Evolutionary conservation across 2,888 invertebrate species (phyloP).

Genomic region (Sinohyriopsis cumingii): DNA sequence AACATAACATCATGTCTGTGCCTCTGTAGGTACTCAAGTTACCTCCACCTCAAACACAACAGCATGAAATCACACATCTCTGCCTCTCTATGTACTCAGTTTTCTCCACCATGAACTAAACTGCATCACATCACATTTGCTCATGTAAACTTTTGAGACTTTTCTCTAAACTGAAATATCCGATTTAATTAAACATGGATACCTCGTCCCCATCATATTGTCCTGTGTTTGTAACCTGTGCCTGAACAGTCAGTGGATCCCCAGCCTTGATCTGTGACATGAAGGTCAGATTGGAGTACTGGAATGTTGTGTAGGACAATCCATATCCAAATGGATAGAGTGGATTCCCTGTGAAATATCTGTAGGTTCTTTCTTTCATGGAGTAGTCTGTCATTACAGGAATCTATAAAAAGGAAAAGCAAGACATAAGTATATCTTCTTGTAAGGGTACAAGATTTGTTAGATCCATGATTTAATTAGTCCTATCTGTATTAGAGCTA

Average conservation of each 20-base stretch:
- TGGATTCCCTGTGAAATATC: conserved; percentile 50
- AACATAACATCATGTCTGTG: too few relatives aligned
- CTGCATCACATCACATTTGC: too few relatives aligned
- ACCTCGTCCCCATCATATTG: conserved; percentile 57
- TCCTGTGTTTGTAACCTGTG: conserved; percentile 46
- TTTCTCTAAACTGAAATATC: too few relatives aligned
- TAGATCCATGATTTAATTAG: too few relatives aligned
- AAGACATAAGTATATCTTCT: not conserved
- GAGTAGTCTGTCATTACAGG: conserved; percentile 50
- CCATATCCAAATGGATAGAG: conserved; percentile 61
- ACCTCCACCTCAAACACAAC: too few relatives aligned
- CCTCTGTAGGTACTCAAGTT: too few relatives aligned
- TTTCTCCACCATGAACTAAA: too few relatives aligned
- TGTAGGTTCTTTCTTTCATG: conserved; percentile 59
- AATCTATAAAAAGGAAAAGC: conserved; percentile 27
- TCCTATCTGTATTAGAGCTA: too few relatives aligned
- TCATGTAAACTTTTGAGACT: too few relatives aligned
- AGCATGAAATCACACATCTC: too few relatives aligned
- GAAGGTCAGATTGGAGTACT: conserved; percentile 28
- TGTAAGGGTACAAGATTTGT: not conserved
- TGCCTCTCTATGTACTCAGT: too few relatives aligned
- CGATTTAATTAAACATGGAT: not conserved
- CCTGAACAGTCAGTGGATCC: conserved; percentile 25
- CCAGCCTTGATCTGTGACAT: conserved; percentile 33
- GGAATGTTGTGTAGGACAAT: conserved; percentile 47